A percentile compares a stretch with the other conserved stretches of the same genome.
These are phyloP conservation scores for Liolophura sinensis DNA, from an alignment of 1,140 invertebrate genomes.

Conservation along the genomic window DNA sequence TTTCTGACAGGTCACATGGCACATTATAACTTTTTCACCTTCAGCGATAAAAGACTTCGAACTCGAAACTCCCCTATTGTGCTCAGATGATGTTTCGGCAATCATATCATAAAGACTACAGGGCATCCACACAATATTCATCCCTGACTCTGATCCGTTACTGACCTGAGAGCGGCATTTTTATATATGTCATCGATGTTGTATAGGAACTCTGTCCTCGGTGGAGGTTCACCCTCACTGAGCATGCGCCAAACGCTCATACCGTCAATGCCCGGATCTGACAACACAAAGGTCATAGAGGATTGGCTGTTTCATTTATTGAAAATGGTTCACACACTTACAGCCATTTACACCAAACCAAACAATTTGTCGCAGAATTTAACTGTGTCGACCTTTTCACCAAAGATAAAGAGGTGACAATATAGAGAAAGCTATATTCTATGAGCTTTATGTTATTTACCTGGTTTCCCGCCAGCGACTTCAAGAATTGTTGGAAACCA, in stretches of 20 bases:
- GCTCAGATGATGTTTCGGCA: no score
- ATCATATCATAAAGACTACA: no score
- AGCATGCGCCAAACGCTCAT: conserved; percentile 7
- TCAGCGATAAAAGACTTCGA: no score
- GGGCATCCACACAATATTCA: no score
- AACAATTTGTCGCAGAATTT: neutral
- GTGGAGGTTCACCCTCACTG: neutral
- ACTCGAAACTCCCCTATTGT: no score
- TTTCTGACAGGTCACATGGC: no score
- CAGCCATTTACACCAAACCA: no score
- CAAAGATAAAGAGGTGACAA: neutral
- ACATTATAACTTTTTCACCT: no score
- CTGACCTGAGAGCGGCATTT: conserved; percentile 24
- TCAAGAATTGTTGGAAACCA: conserved; percentile 36
- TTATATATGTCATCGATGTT: conserved; percentile 6
- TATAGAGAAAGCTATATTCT: neutral
- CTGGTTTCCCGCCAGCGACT: conserved; percentile 27
- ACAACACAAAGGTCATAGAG: neutral
- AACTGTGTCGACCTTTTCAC: neutral
- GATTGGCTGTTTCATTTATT: neutral
- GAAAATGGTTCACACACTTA: neutral
- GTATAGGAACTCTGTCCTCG: conserved; percentile 13
- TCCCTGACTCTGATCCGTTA: no score
- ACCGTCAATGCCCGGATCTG: conserved; percentile 14
- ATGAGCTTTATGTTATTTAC: conserved; percentile 3